Evolutionary conservation across 1,140 invertebrate species (phyloP).

Genomic region (Drosophila miranda): DNA sequence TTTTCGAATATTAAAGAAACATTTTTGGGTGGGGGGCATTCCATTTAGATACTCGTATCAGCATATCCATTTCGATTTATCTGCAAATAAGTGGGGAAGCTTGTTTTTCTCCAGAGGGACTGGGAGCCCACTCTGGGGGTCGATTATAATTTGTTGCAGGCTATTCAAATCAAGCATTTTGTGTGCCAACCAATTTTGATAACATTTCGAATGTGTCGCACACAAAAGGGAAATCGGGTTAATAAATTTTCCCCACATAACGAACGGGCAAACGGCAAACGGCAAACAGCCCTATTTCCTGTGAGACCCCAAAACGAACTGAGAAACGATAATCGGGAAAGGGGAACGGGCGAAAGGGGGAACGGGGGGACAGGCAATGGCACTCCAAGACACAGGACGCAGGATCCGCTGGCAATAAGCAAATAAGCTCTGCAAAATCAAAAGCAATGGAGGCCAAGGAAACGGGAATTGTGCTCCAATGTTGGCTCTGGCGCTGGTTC

Average conservation of each 20-base stretch:
- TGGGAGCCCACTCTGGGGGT: background rate
- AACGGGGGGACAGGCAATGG: conserved; percentile 11
- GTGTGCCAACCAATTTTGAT: conserved; percentile 55
- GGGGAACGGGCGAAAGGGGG: background rate
- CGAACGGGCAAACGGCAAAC: conserved; percentile 29
- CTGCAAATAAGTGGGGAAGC: conserved; percentile 46
- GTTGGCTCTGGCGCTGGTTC: conserved; percentile 16
- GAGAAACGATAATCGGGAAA: conserved; percentile 9
- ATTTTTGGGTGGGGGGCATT: no score
- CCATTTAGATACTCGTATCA: background rate
- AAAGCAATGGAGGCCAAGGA: conserved; percentile 44
- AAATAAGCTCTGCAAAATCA: conserved; percentile 79
- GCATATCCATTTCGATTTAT: conserved; percentile 33
- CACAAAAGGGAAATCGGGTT: conserved; percentile 55
- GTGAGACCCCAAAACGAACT: background rate
- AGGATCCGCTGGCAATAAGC: conserved; percentile 55
- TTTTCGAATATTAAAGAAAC: background rate
- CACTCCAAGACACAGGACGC: conserved; percentile 26
- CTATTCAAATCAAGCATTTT: conserved; percentile 71
- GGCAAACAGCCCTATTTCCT: no score
- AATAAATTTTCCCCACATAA: conserved; percentile 66
- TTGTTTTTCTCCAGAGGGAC: conserved; percentile 2
- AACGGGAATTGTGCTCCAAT: conserved; percentile 35
- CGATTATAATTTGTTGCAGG: conserved; percentile 57
- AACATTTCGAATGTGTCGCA: conserved; percentile 67